Evolutionary conservation across 2,113 vertebrate species (phyloP).

Genomic region (Archocentrus centrarchus): DNA sequence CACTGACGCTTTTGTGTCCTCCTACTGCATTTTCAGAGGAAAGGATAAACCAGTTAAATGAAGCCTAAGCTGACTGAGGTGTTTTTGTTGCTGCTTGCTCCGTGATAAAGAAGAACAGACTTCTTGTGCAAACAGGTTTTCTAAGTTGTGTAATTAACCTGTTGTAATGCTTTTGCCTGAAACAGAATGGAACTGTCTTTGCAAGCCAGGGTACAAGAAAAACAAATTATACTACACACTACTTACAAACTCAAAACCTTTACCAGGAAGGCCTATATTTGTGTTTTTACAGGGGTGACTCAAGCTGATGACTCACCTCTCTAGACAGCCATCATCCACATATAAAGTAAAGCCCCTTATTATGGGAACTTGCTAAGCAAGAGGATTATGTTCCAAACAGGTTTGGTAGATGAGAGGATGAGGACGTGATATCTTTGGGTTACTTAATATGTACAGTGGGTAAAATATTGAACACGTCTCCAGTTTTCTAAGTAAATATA

Average conservation of each 20-base stretch:
- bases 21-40: slow-evolving; percentile 9
- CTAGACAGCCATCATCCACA: background rate
- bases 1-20: background rate
- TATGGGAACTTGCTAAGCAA: background rate
- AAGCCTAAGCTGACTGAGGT: slow-evolving; percentile 43
- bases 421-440: background rate
- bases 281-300: background rate
- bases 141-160: background rate
- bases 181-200: background rate
- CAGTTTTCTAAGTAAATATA: too few species aligned
- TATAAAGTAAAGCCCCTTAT: slow-evolving; percentile 1
- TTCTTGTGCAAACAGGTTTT: background rate
- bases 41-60: slow-evolving; percentile 41
- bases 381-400: background rate
- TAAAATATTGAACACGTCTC: too few species aligned
- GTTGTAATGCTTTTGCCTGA: background rate
- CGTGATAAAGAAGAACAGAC: background rate
- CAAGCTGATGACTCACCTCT: slow-evolving; percentile 4
- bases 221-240: background rate
- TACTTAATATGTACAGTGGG: background rate
- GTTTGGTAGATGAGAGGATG: background rate
- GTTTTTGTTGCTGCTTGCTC: background rate
- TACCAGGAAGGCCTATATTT: background rate
- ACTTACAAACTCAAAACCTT: background rate
- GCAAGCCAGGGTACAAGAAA: background rate